A percentile compares a stretch with the other conserved stretches of the same genome.
These are phyloP conservation scores for Orientallactaga sibirica DNA, from an alignment of 2,797 vertebrate species.

Conservation along the genomic window DNA sequence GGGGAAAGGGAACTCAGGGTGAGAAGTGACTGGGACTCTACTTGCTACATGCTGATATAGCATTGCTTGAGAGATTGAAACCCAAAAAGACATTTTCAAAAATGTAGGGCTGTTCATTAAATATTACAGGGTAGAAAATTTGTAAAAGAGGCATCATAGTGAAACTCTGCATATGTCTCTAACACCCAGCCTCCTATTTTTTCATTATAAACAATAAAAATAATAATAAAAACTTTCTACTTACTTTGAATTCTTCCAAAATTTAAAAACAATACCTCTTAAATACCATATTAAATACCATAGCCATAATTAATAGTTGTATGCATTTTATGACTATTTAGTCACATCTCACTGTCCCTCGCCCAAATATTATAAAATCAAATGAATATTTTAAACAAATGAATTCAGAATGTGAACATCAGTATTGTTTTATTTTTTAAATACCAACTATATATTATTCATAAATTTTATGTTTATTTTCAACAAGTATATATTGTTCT, in stretches of 20 bases:
- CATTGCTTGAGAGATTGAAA: conserved; percentile 33
- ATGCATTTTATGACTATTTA: conserved; percentile 55
- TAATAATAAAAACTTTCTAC: neutral
- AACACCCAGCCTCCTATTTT: neutral
- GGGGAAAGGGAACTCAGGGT: neutral
- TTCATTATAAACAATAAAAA: neutral
- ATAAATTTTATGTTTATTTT: neutral
- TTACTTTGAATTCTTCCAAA: conserved; percentile 49
- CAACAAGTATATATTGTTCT: neutral
- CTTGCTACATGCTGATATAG: conserved; percentile 39
- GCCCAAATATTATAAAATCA: conserved; percentile 45
- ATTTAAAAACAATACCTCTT: neutral
- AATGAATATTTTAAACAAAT: conserved; percentile 43
- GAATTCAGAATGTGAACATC: conserved; percentile 31
- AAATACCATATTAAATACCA: neutral
- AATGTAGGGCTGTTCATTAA: conserved; percentile 32
- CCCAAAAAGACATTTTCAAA: neutral
- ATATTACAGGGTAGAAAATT: neutral
- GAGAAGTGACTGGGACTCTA: conserved; percentile 22
- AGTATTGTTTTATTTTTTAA: neutral
- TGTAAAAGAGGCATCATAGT: neutral
- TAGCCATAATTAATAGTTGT: conserved; percentile 10
- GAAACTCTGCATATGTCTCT: neutral
- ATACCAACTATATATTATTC: conserved; percentile 13
- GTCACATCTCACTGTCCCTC: neutral